These are phyloP conservation scores for Dioctria linearis DNA, from an alignment of 2,888 invertebrate genomes.

Conservation along the genomic window DNA sequence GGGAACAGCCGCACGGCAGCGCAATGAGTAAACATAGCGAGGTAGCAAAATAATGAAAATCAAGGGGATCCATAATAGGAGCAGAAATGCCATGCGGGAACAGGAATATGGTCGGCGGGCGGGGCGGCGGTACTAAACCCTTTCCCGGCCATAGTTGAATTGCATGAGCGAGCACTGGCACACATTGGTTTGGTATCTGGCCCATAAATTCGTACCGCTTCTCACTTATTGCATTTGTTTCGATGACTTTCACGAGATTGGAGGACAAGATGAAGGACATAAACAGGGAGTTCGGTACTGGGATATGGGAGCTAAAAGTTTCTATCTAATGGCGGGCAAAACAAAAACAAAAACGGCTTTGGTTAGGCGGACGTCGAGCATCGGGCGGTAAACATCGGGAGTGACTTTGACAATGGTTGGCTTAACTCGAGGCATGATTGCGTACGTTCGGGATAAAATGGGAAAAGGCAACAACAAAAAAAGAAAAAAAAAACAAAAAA, in stretches of 20 bases:
- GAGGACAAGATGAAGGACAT: conserved; percentile 35
- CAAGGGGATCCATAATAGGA: not conserved
- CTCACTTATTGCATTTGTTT: conserved; percentile 17
- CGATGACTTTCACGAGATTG: too few relatives aligned
- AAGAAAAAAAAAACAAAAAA: not conserved
- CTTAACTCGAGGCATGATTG: conserved; percentile 25
- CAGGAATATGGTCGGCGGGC: not conserved
- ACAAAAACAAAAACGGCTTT: not conserved
- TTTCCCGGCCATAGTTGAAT: not conserved
- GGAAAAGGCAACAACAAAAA: not conserved
- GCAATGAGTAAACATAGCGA: not conserved
- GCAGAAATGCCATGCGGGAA: not conserved
- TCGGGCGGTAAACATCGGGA: conserved; percentile 33
- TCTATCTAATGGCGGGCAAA: not conserved
- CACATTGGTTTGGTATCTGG: not conserved
- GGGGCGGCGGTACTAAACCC: not conserved
- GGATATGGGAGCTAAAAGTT: too few relatives aligned
- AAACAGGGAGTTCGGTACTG: not conserved
- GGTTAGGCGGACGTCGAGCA: not conserved
- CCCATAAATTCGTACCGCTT: conserved; percentile 16
- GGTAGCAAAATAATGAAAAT: conserved; percentile 3
- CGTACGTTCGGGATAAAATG: conserved; percentile 29
- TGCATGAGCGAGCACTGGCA: not conserved
- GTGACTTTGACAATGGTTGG: conserved; percentile 39
- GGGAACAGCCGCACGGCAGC: not conserved